Evolutionary conservation across 1,140 invertebrate species (phyloP).

Genomic region (Brachionus paranguensis): DNA sequence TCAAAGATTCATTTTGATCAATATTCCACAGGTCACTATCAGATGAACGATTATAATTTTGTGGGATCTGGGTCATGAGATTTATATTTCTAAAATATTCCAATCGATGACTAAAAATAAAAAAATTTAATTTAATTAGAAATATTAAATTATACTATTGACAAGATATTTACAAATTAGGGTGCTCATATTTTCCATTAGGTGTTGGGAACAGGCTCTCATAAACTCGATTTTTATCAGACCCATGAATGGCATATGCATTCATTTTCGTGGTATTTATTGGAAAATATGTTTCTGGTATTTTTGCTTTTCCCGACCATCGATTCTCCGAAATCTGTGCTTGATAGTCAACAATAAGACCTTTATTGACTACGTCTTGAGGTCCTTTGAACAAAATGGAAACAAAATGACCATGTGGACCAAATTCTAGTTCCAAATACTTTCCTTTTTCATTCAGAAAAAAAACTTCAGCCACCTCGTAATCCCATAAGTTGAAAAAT

Average conservation of each 20-base stretch:
- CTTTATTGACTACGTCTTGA: constrained; percentile 49
- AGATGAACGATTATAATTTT: neutral
- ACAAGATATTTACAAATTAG: constrained; percentile 57
- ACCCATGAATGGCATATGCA: constrained; percentile 61
- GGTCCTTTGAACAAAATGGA: constrained; percentile 55
- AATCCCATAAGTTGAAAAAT: constrained; percentile 54
- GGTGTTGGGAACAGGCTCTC: constrained; percentile 58
- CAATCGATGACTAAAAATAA: constrained; percentile 46
- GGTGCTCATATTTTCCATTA: constrained; percentile 49
- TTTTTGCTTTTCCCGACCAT: constrained; percentile 54
- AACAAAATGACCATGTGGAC: constrained; percentile 57
- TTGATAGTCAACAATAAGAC: constrained; percentile 51
- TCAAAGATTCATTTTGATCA: neutral
- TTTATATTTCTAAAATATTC: constrained; percentile 46
- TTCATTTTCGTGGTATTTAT: constrained; percentile 58
- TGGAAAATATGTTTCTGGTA: constrained; percentile 55
- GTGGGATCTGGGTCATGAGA: constrained; percentile 42
- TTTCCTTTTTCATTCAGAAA: constrained; percentile 55
- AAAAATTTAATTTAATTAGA: neutral
- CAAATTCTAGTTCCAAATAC: constrained; percentile 59
- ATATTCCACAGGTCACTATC: neutral
- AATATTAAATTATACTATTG: neutral
- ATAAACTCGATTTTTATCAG: constrained; percentile 53
- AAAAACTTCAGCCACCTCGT: constrained; percentile 59
- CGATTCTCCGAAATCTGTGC: constrained; percentile 44